phyloP scores from a whole-genome alignment of 2,113 vertebrate species.

The Cromileptes altivelis region DNA sequence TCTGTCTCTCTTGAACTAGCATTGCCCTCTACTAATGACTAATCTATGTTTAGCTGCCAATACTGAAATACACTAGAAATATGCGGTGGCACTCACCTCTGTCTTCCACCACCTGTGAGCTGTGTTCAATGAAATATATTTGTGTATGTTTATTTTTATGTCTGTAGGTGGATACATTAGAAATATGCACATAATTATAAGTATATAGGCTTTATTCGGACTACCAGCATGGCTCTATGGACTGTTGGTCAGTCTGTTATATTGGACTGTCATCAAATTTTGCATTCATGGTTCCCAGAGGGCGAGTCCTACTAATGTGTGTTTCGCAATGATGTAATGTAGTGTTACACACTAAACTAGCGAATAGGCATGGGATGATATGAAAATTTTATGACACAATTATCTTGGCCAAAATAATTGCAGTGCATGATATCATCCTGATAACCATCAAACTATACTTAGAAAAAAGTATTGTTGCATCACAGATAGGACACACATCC shows the following conservation, averaged over 20 bases:
- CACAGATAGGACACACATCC: no score
- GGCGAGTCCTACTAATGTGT: no score
- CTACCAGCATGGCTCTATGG: neutral
- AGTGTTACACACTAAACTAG: no score
- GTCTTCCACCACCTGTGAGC: neutral
- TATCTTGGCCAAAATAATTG: no score
- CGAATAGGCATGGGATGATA: no score
- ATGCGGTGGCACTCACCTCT: conserved; percentile 3
- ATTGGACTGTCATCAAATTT: no score
- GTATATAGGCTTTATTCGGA: neutral
- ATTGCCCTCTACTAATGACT: conserved; percentile 14
- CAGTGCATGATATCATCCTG: no score
- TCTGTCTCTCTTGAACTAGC: neutral
- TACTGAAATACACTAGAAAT: neutral
- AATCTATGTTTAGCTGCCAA: conserved; percentile 36
- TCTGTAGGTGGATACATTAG: neutral
- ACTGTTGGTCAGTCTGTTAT: neutral
- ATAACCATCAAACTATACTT: no score
- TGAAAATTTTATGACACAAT: no score
- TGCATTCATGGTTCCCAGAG: no score
- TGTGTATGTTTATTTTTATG: neutral
- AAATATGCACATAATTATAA: neutral
- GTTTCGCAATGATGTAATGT: no score
- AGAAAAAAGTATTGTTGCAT: no score
- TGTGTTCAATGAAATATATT: neutral